Conservation (phyloP, 2,797 vertebrate species). For the Squalus acanthias region DNA sequence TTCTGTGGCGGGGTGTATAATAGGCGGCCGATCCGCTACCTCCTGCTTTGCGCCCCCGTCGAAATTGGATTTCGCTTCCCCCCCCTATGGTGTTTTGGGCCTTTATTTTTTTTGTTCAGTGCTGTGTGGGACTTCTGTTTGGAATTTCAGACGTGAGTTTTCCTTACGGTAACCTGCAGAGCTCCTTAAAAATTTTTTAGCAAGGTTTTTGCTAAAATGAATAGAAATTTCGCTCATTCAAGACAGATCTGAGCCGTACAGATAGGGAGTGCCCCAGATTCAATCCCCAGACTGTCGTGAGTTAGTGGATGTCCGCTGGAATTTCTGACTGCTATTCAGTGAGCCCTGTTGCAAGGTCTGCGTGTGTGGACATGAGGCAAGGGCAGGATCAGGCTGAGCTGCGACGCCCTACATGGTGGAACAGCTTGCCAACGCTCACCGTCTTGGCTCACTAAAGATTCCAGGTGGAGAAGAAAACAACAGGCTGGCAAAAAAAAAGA, state of each 20-base stretch:
- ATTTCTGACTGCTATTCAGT: background rate
- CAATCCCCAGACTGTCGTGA: background rate
- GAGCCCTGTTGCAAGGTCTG: background rate
- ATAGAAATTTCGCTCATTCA: background rate
- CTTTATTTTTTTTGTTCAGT: background rate
- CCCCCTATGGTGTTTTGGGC: background rate
- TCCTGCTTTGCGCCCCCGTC: background rate
- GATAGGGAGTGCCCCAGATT: background rate
- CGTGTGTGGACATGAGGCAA: too few relatives aligned
- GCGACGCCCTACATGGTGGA: background rate
- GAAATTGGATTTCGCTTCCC: background rate
- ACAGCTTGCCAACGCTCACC: background rate
- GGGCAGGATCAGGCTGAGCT: background rate
- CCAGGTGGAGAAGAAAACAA: background rate
- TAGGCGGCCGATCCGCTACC: background rate
- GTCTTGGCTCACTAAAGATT: background rate
- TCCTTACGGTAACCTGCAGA: background rate
- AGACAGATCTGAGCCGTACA: background rate
- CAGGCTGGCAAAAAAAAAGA: background rate
- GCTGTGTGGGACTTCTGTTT: background rate
- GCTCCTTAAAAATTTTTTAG: background rate
- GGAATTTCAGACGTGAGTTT: background rate
- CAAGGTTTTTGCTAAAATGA: background rate
- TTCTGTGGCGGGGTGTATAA: background rate
- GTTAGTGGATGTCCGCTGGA: background rate